phyloP scores from a whole-genome alignment of 2,797 vertebrate genomes.

The Rousettus madagascariensis region DNA sequence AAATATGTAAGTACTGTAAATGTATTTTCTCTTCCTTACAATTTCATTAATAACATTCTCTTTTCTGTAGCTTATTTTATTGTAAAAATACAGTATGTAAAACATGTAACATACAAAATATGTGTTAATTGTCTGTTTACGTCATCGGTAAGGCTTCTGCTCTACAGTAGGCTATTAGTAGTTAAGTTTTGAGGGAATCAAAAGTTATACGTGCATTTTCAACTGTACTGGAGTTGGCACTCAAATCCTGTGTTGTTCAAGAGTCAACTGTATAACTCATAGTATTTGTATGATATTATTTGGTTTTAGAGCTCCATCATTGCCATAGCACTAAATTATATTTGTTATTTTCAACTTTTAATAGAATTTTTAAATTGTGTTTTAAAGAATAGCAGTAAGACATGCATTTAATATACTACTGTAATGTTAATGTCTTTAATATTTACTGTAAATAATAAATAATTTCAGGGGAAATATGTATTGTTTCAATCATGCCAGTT shows the following conservation, averaged over 20 bases:
- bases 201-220: not conserved
- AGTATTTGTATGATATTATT: not conserved
- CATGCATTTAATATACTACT: not conserved
- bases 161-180: not conserved
- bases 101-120: not conserved
- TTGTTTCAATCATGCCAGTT: not conserved
- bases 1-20: not conserved
- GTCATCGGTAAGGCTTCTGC: not conserved
- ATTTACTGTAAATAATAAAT: not conserved
- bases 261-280: not conserved
- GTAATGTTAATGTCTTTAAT: not conserved
- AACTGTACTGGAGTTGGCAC: not conserved
- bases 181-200: not conserved
- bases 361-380: not conserved
- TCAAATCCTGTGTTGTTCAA: not conserved
- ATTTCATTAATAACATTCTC: not conserved
- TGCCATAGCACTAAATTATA: not conserved
- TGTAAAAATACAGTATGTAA: not conserved
- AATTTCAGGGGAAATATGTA: not conserved
- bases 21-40: not conserved
- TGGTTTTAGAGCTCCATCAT: not conserved
- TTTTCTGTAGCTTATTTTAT: not conserved
- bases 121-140: not conserved
- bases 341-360: not conserved
- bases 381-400: not conserved